Percentiles rank a stretch among this genome's conserved stretches.
These are phyloP conservation scores for Hesperia comma DNA, from an alignment of 2,888 invertebrate genomes.

Conservation along the genomic window DNA sequence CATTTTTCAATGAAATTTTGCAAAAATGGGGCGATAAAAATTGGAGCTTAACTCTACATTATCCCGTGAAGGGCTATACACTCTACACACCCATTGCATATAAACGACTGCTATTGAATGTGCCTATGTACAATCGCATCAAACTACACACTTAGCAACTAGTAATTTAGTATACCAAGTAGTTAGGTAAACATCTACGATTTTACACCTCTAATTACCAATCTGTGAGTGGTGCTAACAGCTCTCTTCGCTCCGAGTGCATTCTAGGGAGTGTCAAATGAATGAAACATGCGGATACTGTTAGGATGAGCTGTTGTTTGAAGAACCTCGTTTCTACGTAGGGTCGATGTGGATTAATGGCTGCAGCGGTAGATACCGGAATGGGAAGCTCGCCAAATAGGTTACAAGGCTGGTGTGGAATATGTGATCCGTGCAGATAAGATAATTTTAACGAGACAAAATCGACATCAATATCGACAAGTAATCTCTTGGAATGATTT, in stretches of 20 bases:
- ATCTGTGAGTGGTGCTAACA: conserved; percentile 5
- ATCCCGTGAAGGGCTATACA: no score
- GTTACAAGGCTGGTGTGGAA: neutral
- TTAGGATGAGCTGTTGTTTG: conserved; percentile 6
- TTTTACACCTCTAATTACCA: neutral
- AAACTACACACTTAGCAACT: no score
- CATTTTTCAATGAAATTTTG: no score
- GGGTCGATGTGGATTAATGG: conserved; percentile 3
- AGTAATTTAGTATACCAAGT: no score
- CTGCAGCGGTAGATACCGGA: neutral
- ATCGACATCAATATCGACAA: no score
- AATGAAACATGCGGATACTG: conserved; percentile 20
- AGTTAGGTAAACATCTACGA: neutral
- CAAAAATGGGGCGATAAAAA: no score
- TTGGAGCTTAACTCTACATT: no score
- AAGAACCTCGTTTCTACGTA: neutral
- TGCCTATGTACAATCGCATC: no score
- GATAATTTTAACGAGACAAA: no score
- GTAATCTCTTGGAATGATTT: no score
- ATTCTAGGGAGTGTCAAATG: conserved; percentile 16
- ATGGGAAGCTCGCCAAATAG: conserved; percentile 18
- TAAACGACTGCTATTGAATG: no score
- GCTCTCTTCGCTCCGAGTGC: neutral
- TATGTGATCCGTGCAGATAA: neutral
- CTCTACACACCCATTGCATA: no score